A percentile compares a stretch with the other conserved stretches of the same genome.
phyloP scores from a whole-genome alignment of 2,797 vertebrate genomes.

The Naso thynnoides region DNA sequence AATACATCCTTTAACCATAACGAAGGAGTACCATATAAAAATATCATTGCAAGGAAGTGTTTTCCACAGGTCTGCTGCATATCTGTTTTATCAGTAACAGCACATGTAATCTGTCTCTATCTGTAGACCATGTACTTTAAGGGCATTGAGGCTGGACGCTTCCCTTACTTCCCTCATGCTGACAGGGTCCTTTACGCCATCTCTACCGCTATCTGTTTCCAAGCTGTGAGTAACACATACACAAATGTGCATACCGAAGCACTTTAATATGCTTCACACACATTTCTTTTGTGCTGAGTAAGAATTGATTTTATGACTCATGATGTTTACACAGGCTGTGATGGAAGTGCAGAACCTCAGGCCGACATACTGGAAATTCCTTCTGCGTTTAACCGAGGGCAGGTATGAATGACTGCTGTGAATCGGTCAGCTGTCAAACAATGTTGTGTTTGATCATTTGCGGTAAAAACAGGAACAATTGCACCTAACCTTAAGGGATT shows the following conservation, averaged over 20 bases:
- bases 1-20: not conserved
- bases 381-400: constrained; percentile 94
- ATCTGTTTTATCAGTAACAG: constrained; percentile 28
- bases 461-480: not conserved
- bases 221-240: constrained; percentile 90
- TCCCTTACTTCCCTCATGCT: constrained; percentile 96
- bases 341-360: constrained; percentile 98
- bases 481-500: not conserved
- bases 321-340: constrained; percentile 87
- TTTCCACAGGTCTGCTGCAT: not conserved
- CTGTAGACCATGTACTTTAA: constrained; percentile 97
- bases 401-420: constrained; percentile 80
- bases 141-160: constrained; percentile 95
- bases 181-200: constrained; percentile 96
- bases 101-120: constrained; percentile 29
- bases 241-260: too few species aligned
- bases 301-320: not conserved
- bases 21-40: not conserved
- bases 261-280: not conserved
- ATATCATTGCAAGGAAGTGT: not conserved
- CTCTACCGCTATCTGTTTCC: constrained; percentile 98
- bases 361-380: constrained; percentile 99
- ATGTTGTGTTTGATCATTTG: not conserved
- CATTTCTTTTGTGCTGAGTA: not conserved
- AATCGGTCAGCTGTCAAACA: not conserved